A percentile compares a stretch with the other conserved stretches of the same genome.
Evolutionary conservation across 2,888 invertebrate genomes (phyloP).

Genomic region (Orthonychiurus folsomi): DNA sequence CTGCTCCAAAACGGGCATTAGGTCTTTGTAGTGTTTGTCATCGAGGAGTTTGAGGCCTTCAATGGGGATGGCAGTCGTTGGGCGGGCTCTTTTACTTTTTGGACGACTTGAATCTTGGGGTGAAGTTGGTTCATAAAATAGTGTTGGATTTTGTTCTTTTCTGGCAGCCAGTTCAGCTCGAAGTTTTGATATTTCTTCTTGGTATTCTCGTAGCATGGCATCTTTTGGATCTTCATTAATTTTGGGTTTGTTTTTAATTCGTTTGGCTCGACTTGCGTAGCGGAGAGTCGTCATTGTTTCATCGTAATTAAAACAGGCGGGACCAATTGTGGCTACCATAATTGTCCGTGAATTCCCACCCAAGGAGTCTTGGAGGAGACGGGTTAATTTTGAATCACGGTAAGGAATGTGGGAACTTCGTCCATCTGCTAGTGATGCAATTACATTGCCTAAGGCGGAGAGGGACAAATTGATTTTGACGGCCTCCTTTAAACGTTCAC

Average conservation of each 20-base stretch:
- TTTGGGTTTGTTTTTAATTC: slow-evolving; percentile 95
- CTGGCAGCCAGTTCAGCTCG: slow-evolving; percentile 31
- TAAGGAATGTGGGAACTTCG: slow-evolving; percentile 89
- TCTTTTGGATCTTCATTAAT: slow-evolving; percentile 99
- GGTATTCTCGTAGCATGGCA: slow-evolving; percentile 87
- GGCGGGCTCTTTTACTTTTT: slow-evolving; percentile 11
- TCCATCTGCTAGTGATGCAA: slow-evolving; percentile 87
- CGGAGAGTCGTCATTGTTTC: slow-evolving; percentile 93
- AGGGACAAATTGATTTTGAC: slow-evolving; percentile 94
- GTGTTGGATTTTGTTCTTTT: background rate
- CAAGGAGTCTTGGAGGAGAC: slow-evolving; percentile 90
- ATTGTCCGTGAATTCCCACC: slow-evolving; percentile 98
- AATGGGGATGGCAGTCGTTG: background rate
- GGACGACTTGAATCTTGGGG: slow-evolving; percentile 12
- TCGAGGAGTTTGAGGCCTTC: slow-evolving; percentile 22
- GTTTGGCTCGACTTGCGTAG: slow-evolving; percentile 94
- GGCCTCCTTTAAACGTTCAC: slow-evolving; percentile 85
- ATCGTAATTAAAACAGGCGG: slow-evolving; percentile 94
- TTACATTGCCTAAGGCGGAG: slow-evolving; percentile 96
- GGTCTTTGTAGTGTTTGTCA: slow-evolving; percentile 31
- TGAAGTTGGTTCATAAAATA: background rate
- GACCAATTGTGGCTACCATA: slow-evolving; percentile 98
- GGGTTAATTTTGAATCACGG: slow-evolving; percentile 91
- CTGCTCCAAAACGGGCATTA: slow-evolving; percentile 31
- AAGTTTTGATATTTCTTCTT: slow-evolving; percentile 80